Evolutionary conservation across 2,113 vertebrate genomes (phyloP).

Genomic region (Alaudala cheleensis): DNA sequence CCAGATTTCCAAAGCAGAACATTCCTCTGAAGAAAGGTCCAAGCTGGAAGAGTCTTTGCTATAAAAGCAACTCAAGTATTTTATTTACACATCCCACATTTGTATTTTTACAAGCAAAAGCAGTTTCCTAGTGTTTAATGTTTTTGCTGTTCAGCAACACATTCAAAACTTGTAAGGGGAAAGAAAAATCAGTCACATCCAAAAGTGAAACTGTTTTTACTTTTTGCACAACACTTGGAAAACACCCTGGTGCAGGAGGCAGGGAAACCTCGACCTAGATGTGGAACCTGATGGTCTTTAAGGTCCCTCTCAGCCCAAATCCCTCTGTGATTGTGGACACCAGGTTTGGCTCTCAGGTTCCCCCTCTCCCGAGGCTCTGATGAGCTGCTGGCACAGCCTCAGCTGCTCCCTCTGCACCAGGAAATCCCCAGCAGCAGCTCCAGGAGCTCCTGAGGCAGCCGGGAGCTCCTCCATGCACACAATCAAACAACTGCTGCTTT

Average conservation of each 20-base stretch:
- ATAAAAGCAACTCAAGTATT: background rate
- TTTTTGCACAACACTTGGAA: background rate
- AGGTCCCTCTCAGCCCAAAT: background rate
- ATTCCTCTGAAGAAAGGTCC: background rate
- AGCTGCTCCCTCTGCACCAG: background rate
- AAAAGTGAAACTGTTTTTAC: background rate
- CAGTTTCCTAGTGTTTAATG: background rate
- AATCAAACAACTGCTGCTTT: background rate
- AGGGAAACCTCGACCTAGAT: fast-evolving
- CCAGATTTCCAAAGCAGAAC: background rate
- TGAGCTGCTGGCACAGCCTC: background rate
- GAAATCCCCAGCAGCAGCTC: background rate
- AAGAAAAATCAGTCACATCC: background rate
- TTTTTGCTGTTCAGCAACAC: background rate
- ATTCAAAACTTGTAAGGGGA: background rate
- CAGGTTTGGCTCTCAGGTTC: background rate
- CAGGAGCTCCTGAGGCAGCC: background rate
- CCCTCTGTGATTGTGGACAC: background rate
- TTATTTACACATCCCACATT: background rate
- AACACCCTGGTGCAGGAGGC: background rate
- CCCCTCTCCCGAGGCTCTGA: background rate
- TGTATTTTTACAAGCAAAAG: background rate
- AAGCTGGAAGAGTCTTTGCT: background rate
- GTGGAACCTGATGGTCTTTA: background rate
- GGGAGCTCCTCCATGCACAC: background rate